Base-by-base conservation (phyloP, 2,888 invertebrate species). In the Fabriciana adippe region DNA sequence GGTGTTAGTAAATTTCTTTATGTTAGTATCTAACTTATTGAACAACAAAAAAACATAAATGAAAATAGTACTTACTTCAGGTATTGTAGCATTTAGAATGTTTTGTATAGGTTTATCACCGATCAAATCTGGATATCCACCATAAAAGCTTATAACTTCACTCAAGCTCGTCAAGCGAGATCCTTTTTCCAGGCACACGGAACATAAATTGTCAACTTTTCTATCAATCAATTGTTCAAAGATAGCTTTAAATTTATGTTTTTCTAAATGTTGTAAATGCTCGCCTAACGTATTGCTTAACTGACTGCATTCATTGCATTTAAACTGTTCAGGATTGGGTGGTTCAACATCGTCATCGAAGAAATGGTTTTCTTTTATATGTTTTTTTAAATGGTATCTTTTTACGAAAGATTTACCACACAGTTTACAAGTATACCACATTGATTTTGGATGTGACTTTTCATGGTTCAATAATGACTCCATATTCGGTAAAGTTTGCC, bases 361-460 rank as follows among this genome's bases (percentile, higher is more conserved):
- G 6, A 26, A 64, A 66, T 84, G 85, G 48, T 61, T 67, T n/a
- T 71, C 74, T 18, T 71, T 78, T 3, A 83, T 73, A 74, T 92
- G 92, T 55, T 76, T 82, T 66, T 82, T 87, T 1, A 88, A 74
- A 6, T 80, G 82, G 26, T 78, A 73, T 1, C 75, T 73, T 73
- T 88, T 92, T 0, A 84, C 78, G 74, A 91, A 92, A 0, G 90
- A 86, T 68, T 83, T 81, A 0, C 90, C 92, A 26, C 92, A 92
- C 6, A 84, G 66, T 8, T 87, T 77, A 62, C 92, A 92, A 71
- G 82, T 78, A 45, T 79, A 91, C 89, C 90, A 92, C 92, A 92
- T 91, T 0, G 81, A 75, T 71, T 80, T 86, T 0, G 91, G 90
- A 73, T 92, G 92, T 0, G 75, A 76, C 72, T 81, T 86, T 48